Evolutionary conservation across 2,888 invertebrate species (phyloP), one percentile per base, ranked within the genome.

Genomic region (Cosmia pyralina): DNA sequence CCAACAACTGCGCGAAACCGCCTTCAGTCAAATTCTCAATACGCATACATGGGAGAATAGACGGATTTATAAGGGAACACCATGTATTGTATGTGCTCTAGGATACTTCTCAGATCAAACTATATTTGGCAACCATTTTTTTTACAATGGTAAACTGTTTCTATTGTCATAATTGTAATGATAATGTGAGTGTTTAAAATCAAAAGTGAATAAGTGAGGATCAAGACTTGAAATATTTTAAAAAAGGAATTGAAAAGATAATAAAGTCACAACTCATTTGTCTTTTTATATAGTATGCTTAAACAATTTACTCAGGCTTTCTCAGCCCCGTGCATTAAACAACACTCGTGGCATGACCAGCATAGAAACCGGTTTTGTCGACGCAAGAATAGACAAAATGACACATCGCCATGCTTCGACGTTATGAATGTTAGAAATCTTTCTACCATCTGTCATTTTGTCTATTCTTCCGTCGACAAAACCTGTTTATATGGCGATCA

Each of bases 21-120:
- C 41, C 34, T 68, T 58, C 53, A 66, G 41, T 75, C 53, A 63
- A 53, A 67, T 57, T 46, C 11, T 76, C 67, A 76, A 75, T 76
- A 69, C 44, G 22, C 44, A 28, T 53, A 66, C 82, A 68, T 28
- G n/a, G 11, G 53, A 22, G 62, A 64, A 68, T 68, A 57, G 57
- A 28, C 48, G 44, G 48, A 59, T 81, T 63, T 63, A 34, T 28
- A 22, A 17, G n/a, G n/a, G 46, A 44, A 63, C 53, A 59, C 82
- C 66, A 59, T 50, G 17, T 0, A 11, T 38, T 58, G 1, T 59
- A 34, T 13, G 0, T 19, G 13, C 19, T 11, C 1, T 22, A 48
- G 77, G 82, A 77, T 44, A n/a, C 2, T 13, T 60, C 53, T 34
- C 22, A 7, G 4, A 50, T 41, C 10, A 22, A 38, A 69, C 34